phyloP scores from a whole-genome alignment of 2,113 vertebrate genomes.

The Cyprinodon brontotheroides region DNA sequence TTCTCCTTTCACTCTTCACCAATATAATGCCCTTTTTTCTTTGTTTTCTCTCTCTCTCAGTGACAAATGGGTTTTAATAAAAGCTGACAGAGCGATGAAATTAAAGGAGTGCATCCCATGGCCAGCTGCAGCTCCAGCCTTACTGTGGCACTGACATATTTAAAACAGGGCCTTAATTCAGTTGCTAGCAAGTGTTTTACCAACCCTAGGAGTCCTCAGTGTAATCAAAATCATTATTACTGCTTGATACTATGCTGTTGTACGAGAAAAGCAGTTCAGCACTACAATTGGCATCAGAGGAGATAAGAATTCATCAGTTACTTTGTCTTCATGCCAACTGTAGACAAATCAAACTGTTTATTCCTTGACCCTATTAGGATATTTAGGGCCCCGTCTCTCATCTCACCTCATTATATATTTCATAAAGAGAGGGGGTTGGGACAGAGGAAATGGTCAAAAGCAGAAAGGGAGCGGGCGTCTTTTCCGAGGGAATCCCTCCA shows the following conservation, averaged over 20 bases:
- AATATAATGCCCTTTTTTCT: slow-evolving; percentile 34
- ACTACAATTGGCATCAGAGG: slow-evolving; percentile 50
- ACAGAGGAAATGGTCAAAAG: slow-evolving; percentile 49
- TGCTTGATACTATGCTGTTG: slow-evolving; percentile 59
- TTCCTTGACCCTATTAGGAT: slow-evolving; percentile 76
- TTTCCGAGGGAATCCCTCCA: slow-evolving; percentile 77
- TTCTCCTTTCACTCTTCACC: slow-evolving; percentile 27
- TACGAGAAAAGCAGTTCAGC: slow-evolving; percentile 45
- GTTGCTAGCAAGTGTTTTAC: slow-evolving; percentile 60
- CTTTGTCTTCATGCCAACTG: slow-evolving; percentile 64
- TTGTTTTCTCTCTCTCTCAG: slow-evolving; percentile 55
- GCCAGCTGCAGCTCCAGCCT: slow-evolving; percentile 71
- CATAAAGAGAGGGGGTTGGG: slow-evolving; percentile 63
- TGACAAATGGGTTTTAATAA: slow-evolving; percentile 86
- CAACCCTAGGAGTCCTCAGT: slow-evolving; percentile 63
- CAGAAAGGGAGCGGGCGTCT: slow-evolving; percentile 59
- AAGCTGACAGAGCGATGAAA: slow-evolving; percentile 83
- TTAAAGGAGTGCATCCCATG: slow-evolving; percentile 80
- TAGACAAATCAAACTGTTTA: slow-evolving; percentile 69
- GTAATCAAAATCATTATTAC: slow-evolving; percentile 70
- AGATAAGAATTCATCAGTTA: slow-evolving; percentile 55
- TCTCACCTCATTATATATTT: slow-evolving; percentile 74
- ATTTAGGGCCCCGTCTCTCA: slow-evolving; percentile 74
- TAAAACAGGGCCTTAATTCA: slow-evolving; percentile 75
- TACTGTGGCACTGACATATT: slow-evolving; percentile 76